Evolutionary conservation across 2,797 vertebrate genomes (phyloP).

Genomic region (Enteromius argenteus): DNA sequence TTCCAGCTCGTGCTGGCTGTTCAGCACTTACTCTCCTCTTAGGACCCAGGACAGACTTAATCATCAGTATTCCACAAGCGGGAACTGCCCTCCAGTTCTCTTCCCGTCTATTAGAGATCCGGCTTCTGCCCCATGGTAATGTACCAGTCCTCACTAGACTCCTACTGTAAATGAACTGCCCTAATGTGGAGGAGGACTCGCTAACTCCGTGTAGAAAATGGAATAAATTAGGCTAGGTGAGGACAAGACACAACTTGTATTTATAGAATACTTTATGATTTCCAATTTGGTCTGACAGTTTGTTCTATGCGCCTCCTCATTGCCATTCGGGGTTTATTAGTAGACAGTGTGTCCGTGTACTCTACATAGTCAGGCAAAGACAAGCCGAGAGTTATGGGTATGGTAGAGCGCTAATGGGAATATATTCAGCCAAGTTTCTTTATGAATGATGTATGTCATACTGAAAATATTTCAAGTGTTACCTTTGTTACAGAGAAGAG

Average conservation of each 20-base stretch:
- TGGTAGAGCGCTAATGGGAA: conserved; percentile 50
- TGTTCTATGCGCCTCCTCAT: conserved; percentile 66
- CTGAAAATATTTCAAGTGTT: conserved; percentile 21
- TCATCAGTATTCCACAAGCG: conserved; percentile 79
- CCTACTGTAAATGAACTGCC: conserved; percentile 76
- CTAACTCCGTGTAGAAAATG: conserved; percentile 71
- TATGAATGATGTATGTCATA: conserved; percentile 37
- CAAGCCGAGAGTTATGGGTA: conserved; percentile 52
- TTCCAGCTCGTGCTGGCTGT: conserved; percentile 69
- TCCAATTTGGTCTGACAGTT: conserved; percentile 68
- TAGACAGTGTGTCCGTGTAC: conserved; percentile 59
- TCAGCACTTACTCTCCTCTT: conserved; percentile 68
- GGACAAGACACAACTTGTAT: conserved; percentile 75
- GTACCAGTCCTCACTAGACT: conserved; percentile 73
- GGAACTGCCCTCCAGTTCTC: conserved; percentile 76
- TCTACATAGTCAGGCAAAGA: conserved; percentile 55
- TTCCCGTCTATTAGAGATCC: conserved; percentile 67
- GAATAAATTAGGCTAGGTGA: conserved; percentile 78
- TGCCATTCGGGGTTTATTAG: conserved; percentile 72
- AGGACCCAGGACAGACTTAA: conserved; percentile 80
- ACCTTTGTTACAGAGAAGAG: conserved; percentile 24
- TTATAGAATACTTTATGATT: conserved; percentile 67
- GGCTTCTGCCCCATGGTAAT: conserved; percentile 70
- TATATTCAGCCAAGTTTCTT: conserved; percentile 26
- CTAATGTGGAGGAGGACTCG: conserved; percentile 76